Evolutionary conservation across 2,888 invertebrate genomes (phyloP).

Genomic region (Diaperis boleti): DNA sequence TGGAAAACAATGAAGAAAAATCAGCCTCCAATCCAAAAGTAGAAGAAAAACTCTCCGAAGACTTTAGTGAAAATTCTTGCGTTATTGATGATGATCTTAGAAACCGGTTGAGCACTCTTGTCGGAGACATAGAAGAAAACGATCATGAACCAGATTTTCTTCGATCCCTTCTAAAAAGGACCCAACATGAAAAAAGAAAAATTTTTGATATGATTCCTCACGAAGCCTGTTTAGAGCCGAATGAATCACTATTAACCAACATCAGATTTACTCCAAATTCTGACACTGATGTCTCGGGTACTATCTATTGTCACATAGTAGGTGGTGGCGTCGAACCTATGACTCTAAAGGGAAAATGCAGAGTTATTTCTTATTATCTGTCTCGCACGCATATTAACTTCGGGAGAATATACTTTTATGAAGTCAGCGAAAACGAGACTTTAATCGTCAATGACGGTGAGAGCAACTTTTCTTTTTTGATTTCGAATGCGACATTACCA

Average conservation of each 20-base stretch:
- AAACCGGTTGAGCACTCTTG: slow-evolving; percentile 31
- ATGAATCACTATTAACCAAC: slow-evolving; percentile 66
- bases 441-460: slow-evolving; percentile 68
- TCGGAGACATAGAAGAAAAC: slow-evolving; percentile 7
- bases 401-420: slow-evolving; percentile 64
- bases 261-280: slow-evolving; percentile 67
- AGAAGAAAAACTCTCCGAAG: slow-evolving; percentile 20
- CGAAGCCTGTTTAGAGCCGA: slow-evolving; percentile 68
- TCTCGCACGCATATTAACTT: slow-evolving; percentile 64
- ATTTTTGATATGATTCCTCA: slow-evolving; percentile 66
- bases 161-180: slow-evolving; percentile 17
- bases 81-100: slow-evolving; percentile 13
- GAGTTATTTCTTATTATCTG: slow-evolving; percentile 68
- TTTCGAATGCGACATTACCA: slow-evolving; percentile 63
- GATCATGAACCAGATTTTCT: slow-evolving; percentile 12
- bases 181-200: no score
- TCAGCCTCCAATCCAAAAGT: not conserved
- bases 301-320: slow-evolving; percentile 68
- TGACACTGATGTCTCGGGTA: slow-evolving; percentile 67
- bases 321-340: slow-evolving; percentile 71
- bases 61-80: slow-evolving; percentile 39
- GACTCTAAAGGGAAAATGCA: slow-evolving; percentile 68
- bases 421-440: slow-evolving; percentile 56
- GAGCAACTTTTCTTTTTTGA: slow-evolving; percentile 66
- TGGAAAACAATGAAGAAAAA: not conserved